Percentiles rank a stretch among this genome's conserved stretches.
These are phyloP conservation scores for Pogonocichla stellata DNA, from an alignment of 2,113 vertebrate genomes.

Conservation along the genomic window DNA sequence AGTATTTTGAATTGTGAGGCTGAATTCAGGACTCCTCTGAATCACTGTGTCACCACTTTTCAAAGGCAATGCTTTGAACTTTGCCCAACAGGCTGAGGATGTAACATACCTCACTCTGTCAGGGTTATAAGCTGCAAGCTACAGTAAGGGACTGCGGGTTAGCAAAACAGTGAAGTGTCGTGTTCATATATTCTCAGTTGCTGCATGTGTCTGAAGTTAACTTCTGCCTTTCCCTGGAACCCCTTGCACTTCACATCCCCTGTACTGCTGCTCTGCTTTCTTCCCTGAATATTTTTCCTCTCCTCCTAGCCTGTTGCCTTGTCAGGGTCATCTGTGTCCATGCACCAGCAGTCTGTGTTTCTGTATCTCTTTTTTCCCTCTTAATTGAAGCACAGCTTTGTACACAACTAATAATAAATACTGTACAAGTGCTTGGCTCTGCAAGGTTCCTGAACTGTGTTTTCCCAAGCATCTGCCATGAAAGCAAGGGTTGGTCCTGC, in stretches of 20 bases:
- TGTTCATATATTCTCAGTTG: neutral
- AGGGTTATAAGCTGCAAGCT: neutral
- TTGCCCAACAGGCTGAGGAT: neutral
- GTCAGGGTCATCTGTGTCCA: neutral
- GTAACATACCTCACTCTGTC: neutral
- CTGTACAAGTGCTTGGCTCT: neutral
- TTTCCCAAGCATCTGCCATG: neutral
- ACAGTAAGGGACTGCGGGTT: neutral
- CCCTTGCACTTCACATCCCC: neutral
- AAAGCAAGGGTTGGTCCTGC: neutral
- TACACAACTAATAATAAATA: neutral
- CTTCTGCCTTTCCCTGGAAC: neutral
- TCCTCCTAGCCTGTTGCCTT: neutral
- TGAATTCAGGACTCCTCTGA: neutral
- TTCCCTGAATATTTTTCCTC: neutral
- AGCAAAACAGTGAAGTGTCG: neutral
- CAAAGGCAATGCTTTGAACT: neutral
- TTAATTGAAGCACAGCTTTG: neutral
- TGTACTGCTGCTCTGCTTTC: neutral
- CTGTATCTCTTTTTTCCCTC: neutral
- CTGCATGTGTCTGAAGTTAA: neutral
- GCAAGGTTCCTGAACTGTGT: neutral
- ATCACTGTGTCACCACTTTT: slow-evolving; percentile 31
- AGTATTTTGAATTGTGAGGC: neutral
- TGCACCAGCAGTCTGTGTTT: neutral